A percentile compares a stretch with the other conserved stretches of the same genome.
Evolutionary conservation across 1,140 invertebrate genomes (phyloP).

Genomic region (Nixonia krombeini): DNA sequence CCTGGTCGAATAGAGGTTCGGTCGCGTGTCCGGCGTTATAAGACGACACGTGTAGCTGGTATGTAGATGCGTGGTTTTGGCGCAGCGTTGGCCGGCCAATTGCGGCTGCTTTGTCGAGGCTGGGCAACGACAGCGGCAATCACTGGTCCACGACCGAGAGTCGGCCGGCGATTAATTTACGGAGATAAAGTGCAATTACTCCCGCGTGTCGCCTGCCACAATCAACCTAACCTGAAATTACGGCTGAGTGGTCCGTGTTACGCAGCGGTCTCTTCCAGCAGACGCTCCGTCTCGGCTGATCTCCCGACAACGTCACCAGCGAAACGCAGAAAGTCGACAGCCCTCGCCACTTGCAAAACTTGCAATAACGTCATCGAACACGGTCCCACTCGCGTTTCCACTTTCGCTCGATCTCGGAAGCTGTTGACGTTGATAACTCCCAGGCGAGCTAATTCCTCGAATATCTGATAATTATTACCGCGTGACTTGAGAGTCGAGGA

Average conservation of each 20-base stretch:
- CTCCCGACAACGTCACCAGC: too few species aligned
- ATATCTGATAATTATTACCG: neutral
- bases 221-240: slow-evolving; percentile 53
- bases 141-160: slow-evolving; percentile 47
- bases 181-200: slow-evolving; percentile 64
- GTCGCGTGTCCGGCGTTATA: slow-evolving; percentile 30
- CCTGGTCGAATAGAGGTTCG: too few species aligned
- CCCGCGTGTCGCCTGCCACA: slow-evolving; percentile 53
- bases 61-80: slow-evolving; percentile 47
- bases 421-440: neutral
- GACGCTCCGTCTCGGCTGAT: too few species aligned
- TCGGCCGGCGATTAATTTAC: slow-evolving; percentile 60
- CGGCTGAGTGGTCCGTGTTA: slow-evolving; percentile 4
- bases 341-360: too few species aligned
- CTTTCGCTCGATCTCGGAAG: slow-evolving; percentile 3
- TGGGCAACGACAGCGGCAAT: slow-evolving; percentile 47
- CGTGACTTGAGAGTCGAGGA: slow-evolving; percentile 1
- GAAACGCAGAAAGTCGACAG: too few species aligned
- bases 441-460: neutral
- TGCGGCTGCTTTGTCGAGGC: slow-evolving; percentile 50
- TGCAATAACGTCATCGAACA: too few species aligned
- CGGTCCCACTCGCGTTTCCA: slow-evolving; percentile 19
- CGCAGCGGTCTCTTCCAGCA: too few species aligned
- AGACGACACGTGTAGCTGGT: slow-evolving; percentile 51
- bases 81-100: slow-evolving; percentile 47